Evolutionary conservation across 53 echinoderm and acorn worm species (phyloP).

Genomic region (Actinopyga echinites): DNA sequence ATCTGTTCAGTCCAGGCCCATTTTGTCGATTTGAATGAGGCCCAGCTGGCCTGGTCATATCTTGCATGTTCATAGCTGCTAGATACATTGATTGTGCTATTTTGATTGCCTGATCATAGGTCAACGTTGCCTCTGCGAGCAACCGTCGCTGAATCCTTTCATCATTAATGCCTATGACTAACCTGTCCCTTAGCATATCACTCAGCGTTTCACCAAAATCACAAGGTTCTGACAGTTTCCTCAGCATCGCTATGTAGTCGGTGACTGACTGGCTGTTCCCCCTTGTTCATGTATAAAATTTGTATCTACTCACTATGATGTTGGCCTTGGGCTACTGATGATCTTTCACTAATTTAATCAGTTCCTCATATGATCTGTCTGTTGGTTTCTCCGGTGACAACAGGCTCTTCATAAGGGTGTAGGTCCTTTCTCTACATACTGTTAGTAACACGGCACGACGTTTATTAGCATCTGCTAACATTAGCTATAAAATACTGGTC

Average conservation of each 20-base stretch:
- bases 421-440: too few relatives aligned
- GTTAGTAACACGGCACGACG: too few relatives aligned
- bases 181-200: slow-evolving; percentile 38
- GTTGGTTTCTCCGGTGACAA: too few relatives aligned
- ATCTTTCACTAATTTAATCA: slow-evolving; percentile 32
- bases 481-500: too few relatives aligned
- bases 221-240: slow-evolving; percentile 21
- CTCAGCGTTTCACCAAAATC: slow-evolving; percentile 33
- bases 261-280: background rate
- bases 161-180: slow-evolving; percentile 34
- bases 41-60: background rate
- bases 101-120: background rate
- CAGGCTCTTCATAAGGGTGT: too few relatives aligned
- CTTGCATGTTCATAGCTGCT: slow-evolving; percentile 18
- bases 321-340: slow-evolving; percentile 1
- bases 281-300: slow-evolving; percentile 12
- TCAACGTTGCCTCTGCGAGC: background rate
- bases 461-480: too few relatives aligned
- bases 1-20: too few relatives aligned
- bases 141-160: slow-evolving; percentile 39
- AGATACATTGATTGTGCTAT: background rate
- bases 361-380: slow-evolving; percentile 57
- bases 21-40: too few relatives aligned
- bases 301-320: background rate
- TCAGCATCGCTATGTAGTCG: slow-evolving; percentile 6